Conservation (phyloP, 2,888 invertebrate genomes). For the Drosophila neotestacea region DNA sequence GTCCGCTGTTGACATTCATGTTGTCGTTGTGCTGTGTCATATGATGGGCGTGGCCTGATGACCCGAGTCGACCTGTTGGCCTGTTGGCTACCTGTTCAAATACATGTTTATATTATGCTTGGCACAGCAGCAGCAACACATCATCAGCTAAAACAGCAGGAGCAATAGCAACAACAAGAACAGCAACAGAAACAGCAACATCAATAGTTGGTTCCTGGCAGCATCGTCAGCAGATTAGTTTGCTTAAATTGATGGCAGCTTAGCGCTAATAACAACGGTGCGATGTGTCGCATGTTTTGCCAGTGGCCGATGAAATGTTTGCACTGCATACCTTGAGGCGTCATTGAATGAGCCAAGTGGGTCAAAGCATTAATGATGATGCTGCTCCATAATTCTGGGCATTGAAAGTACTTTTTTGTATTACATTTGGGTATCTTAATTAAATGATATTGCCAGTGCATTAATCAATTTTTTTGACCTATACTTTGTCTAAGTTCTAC, state of each 20-base stretch:
- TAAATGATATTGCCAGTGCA: slow-evolving; percentile 68
- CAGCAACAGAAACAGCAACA: slow-evolving; percentile 14
- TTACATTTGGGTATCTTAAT: slow-evolving; percentile 47
- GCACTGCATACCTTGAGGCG: slow-evolving; percentile 57
- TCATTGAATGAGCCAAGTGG: slow-evolving; percentile 33
- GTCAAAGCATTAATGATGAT: slow-evolving; percentile 45
- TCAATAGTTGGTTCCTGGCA: slow-evolving; percentile 20
- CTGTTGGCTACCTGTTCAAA: slow-evolving; percentile 63
- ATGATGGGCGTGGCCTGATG: slow-evolving; percentile 49
- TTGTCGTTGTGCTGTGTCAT: slow-evolving; percentile 54
- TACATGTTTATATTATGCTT: slow-evolving; percentile 73
- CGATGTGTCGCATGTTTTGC: slow-evolving; percentile 48
- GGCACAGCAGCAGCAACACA: slow-evolving; percentile 39
- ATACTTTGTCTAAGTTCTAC: slow-evolving; percentile 4
- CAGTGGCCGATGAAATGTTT: slow-evolving; percentile 31
- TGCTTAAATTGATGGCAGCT: slow-evolving; percentile 81
- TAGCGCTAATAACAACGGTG: slow-evolving; percentile 69
- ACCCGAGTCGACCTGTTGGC: slow-evolving; percentile 26
- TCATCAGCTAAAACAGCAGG: slow-evolving; percentile 20
- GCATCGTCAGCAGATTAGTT: slow-evolving; percentile 74
- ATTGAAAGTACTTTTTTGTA: slow-evolving; percentile 6
- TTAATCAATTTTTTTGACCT: slow-evolving; percentile 61
- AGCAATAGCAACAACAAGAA: slow-evolving; percentile 22
- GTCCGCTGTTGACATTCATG: slow-evolving; percentile 70
- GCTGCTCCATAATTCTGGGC: neutral